phyloP scores from a whole-genome alignment of 2,888 invertebrate genomes.

The Chironomus tentans region DNA sequence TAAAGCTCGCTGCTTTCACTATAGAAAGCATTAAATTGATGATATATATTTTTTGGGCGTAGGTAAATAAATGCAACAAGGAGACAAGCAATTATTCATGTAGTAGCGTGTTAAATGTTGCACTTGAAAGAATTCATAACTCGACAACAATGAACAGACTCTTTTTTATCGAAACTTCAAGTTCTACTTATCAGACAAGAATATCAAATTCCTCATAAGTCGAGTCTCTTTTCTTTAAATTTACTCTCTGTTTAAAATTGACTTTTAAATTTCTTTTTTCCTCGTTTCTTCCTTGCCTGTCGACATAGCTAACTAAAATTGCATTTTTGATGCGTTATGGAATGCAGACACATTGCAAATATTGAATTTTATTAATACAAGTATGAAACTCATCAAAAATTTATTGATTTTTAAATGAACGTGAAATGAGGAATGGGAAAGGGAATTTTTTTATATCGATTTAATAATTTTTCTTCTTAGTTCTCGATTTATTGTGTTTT shows the following conservation, averaged over 20 bases:
- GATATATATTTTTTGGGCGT: neutral
- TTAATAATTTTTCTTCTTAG: too few species aligned
- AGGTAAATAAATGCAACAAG: neutral
- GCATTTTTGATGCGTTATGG: neutral
- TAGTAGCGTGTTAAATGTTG: slow-evolving; percentile 8
- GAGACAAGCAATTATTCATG: slow-evolving; percentile 6
- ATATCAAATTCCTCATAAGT: neutral
- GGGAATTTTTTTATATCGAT: too few species aligned
- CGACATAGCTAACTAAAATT: too few species aligned
- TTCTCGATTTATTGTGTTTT: too few species aligned
- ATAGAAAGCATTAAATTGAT: neutral
- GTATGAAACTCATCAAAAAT: too few species aligned
- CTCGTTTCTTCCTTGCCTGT: neutral
- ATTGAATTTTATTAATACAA: neutral
- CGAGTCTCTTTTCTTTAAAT: too few species aligned
- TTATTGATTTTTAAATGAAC: too few species aligned
- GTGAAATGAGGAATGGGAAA: too few species aligned
- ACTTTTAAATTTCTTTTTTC: neutral
- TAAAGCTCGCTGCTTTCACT: neutral
- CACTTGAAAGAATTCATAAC: slow-evolving; percentile 8
- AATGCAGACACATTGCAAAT: neutral
- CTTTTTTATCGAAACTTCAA: neutral
- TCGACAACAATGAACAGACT: neutral
- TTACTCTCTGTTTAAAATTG: neutral
- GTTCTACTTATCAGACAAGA: neutral